Percentiles rank a stretch among this genome's conserved stretches.
Conservation (phyloP, 2,888 invertebrate genomes). For the Habrosyne pyritoides region DNA sequence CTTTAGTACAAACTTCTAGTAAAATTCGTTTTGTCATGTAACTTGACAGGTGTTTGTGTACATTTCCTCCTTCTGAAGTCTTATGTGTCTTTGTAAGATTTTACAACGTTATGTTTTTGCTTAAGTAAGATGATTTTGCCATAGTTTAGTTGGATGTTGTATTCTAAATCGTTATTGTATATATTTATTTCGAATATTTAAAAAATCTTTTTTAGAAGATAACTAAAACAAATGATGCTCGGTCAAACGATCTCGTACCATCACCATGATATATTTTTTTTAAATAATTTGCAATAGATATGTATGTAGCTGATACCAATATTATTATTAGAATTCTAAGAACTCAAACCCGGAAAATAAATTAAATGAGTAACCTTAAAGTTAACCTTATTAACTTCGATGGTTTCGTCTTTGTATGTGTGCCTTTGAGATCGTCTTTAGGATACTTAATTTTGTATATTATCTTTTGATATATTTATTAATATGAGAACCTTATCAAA, state of each 20-base stretch:
- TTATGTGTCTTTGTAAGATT: background rate
- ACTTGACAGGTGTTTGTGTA: conserved; percentile 1
- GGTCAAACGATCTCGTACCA: no score
- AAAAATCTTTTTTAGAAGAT: no score
- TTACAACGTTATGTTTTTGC: background rate
- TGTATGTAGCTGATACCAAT: background rate
- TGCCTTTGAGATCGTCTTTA: background rate
- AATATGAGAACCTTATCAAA: background rate
- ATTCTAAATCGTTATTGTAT: no score
- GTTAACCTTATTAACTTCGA: conserved; percentile 4
- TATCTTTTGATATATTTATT: background rate
- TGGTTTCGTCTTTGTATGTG: background rate
- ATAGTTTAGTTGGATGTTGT: no score
- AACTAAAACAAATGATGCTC: no score
- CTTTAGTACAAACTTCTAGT: background rate
- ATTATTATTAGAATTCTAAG: background rate
- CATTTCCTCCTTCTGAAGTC: background rate
- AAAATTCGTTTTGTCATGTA: background rate
- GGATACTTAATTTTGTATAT: background rate
- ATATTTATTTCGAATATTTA: no score
- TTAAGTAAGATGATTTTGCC: no score
- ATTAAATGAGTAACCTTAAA: conserved; percentile 3
- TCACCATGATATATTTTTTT: background rate
- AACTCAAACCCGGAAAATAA: background rate
- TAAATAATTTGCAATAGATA: background rate